Conservation (phyloP, 1,140 invertebrate genomes). For the Lysiphlebus fabarum region DNA sequence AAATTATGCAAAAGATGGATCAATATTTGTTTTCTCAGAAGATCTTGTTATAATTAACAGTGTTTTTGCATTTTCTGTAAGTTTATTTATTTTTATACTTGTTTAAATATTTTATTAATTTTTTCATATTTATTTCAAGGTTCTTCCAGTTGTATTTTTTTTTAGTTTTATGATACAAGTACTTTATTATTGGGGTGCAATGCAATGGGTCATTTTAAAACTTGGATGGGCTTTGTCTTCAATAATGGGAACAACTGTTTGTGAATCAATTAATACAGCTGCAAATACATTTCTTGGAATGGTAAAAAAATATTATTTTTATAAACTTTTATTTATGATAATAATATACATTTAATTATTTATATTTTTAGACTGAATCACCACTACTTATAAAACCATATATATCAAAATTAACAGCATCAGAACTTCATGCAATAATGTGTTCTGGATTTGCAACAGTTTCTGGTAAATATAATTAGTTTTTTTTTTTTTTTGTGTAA, state of each 20-base stretch:
- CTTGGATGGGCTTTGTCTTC: slow-evolving; percentile 73
- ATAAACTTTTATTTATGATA: background rate
- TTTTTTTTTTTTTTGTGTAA: no score
- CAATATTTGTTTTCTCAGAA: slow-evolving; percentile 82
- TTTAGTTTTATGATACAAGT: slow-evolving; percentile 85
- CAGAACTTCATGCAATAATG: slow-evolving; percentile 91
- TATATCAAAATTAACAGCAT: slow-evolving; percentile 76
- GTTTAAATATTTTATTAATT: slow-evolving; percentile 9
- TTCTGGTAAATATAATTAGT: slow-evolving; percentile 65
- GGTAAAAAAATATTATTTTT: slow-evolving; percentile 54
- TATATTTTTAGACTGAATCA: slow-evolving; percentile 74
- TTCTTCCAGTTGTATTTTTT: slow-evolving; percentile 85
- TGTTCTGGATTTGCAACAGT: slow-evolving; percentile 92
- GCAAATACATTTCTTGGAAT: slow-evolving; percentile 89
- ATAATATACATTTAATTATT: slow-evolving; percentile 7
- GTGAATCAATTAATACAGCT: slow-evolving; percentile 86
- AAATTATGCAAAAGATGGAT: slow-evolving; percentile 71
- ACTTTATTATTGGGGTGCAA: slow-evolving; percentile 80
- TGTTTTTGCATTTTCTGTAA: slow-evolving; percentile 81
- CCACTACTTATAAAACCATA: slow-evolving; percentile 86
- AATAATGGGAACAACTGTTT: slow-evolving; percentile 81
- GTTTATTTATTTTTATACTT: slow-evolving; percentile 36
- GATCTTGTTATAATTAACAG: slow-evolving; percentile 56
- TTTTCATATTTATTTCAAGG: slow-evolving; percentile 54
- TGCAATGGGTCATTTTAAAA: slow-evolving; percentile 85